These are phyloP conservation scores for Stenoptilia bipunctidactyla DNA, from an alignment of 2,888 invertebrate species.

Conservation along the genomic window DNA sequence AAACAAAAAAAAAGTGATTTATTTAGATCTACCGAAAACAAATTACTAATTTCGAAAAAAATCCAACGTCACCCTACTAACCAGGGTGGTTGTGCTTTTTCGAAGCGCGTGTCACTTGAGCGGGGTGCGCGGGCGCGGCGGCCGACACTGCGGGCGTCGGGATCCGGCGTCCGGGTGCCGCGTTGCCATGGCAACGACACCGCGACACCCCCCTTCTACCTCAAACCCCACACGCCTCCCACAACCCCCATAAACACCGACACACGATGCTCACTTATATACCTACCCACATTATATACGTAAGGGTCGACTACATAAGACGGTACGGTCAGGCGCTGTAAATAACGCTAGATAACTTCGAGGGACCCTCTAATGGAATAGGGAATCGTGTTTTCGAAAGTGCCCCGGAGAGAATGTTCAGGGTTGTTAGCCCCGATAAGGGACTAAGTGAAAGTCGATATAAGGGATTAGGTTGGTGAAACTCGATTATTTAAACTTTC, in stretches of 20 bases:
- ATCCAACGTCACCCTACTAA: constrained; percentile 25
- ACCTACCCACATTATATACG: constrained; percentile 37
- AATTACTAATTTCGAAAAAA: background rate
- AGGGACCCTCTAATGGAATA: constrained; percentile 65
- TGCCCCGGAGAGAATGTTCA: constrained; percentile 60
- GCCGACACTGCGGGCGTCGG: constrained; percentile 72
- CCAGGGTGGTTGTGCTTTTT: constrained; percentile 67
- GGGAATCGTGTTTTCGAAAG: constrained; percentile 66
- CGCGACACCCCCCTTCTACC: constrained; percentile 31
- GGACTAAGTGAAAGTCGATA: constrained; percentile 59
- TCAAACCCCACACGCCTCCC: constrained; percentile 21
- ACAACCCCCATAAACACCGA: constrained; percentile 27
- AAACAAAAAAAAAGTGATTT: no score
- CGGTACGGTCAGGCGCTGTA: constrained; percentile 68
- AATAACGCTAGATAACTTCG: constrained; percentile 67
- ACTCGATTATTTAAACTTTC: constrained; percentile 52
- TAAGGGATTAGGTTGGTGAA: constrained; percentile 42
- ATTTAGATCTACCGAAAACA: no score
- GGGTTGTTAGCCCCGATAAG: constrained; percentile 35
- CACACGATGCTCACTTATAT: constrained; percentile 51
- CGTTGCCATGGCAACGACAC: constrained; percentile 73
- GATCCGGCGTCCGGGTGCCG: constrained; percentile 74
- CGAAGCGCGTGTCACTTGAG: constrained; percentile 68
- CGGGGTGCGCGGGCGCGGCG: constrained; percentile 50
- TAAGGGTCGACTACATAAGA: constrained; percentile 63